These are phyloP conservation scores for Dryobotodes eremita DNA, from an alignment of 2,888 invertebrate species.

Conservation along the genomic window DNA sequence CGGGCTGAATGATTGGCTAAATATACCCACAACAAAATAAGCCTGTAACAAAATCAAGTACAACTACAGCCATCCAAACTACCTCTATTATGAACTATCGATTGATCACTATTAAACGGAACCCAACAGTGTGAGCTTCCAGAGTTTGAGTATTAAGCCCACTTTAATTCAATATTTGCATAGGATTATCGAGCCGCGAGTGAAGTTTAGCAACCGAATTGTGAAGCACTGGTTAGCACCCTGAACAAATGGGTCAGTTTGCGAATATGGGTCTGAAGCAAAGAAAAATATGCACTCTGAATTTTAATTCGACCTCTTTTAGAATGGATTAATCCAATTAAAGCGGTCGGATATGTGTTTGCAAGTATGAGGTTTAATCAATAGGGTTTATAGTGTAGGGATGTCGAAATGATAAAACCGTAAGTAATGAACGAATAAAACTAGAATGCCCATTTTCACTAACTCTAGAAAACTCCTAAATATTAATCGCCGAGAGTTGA, in stretches of 20 bases:
- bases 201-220: conserved; percentile 45
- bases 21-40: not conserved
- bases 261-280: conserved; percentile 22
- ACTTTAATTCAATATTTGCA: conserved; percentile 60
- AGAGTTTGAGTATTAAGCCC: conserved; percentile 49
- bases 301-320: conserved; percentile 38
- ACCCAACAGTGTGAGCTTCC: conserved; percentile 44
- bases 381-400: not conserved
- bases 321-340: conserved; percentile 32
- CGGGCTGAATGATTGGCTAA: too few relatives aligned
- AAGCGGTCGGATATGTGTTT: conserved; percentile 1
- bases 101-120: conserved; percentile 29
- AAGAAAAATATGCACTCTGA: conserved; percentile 33
- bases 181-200: conserved; percentile 56
- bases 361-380: not conserved
- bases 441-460: not conserved
- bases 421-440: not conserved
- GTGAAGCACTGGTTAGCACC: conserved; percentile 51
- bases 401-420: not conserved
- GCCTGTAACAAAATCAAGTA: not conserved
- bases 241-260: conserved; percentile 51
- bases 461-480: not conserved
- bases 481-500: not conserved
- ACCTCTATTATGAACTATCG: conserved; percentile 14
- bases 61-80: not conserved